Conservation (phyloP, 2,888 invertebrate genomes). For the Ornithoptera priamus region DNA sequence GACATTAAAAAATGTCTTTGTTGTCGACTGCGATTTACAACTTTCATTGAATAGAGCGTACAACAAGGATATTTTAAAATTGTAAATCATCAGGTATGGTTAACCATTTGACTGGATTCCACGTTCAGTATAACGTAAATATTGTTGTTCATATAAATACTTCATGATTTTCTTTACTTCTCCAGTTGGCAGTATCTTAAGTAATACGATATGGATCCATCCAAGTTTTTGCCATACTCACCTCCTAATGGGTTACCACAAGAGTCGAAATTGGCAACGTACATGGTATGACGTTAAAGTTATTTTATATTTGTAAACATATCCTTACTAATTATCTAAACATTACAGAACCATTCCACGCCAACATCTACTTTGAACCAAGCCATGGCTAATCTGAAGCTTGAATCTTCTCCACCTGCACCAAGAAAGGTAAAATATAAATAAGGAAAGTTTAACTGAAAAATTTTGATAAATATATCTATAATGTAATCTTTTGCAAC, state of each 20-base stretch:
- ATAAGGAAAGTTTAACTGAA: background rate
- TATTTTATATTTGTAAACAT: constrained; percentile 4
- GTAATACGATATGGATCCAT: constrained; percentile 84
- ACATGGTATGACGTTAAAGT: constrained; percentile 81
- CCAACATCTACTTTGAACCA: constrained; percentile 61
- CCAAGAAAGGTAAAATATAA: constrained; percentile 51
- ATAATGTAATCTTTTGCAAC: background rate
- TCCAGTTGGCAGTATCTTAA: constrained; percentile 49
- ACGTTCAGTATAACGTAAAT: constrained; percentile 25
- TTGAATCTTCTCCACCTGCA: constrained; percentile 61
- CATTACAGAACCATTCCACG: constrained; percentile 62
- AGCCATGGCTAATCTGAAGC: constrained; percentile 54
- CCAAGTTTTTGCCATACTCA: constrained; percentile 83
- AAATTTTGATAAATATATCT: too few relatives aligned
- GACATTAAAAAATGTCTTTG: constrained; percentile 33
- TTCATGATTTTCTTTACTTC: background rate
- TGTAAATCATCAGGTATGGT: constrained; percentile 37
- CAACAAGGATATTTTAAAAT: constrained; percentile 43
- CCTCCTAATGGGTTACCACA: constrained; percentile 88
- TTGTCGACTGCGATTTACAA: constrained; percentile 43
- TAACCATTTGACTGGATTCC: constrained; percentile 30
- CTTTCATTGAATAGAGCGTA: constrained; percentile 34
- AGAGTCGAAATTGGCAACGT: constrained; percentile 91
- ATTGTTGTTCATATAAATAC: background rate
- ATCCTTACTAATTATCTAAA: constrained; percentile 4